These are phyloP conservation scores for Alauda arvensis DNA, from an alignment of 2,797 vertebrate species.

Conservation along the genomic window DNA sequence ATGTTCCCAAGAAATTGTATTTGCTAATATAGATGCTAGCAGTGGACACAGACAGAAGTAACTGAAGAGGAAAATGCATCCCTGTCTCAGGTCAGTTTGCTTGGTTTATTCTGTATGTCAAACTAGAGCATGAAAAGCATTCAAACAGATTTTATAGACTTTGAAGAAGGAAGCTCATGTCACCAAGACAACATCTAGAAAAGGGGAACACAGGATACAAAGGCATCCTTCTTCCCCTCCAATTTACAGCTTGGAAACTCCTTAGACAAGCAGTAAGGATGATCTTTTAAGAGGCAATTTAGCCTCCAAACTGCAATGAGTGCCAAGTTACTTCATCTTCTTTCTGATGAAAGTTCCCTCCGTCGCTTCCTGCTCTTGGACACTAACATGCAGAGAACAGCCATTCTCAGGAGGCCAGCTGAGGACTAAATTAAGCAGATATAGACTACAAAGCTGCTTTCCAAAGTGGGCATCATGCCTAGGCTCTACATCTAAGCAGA, in stretches of 20 bases:
- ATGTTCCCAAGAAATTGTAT: constrained; percentile 1
- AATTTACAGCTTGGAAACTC: constrained; percentile 21
- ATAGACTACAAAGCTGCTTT: constrained; percentile 49
- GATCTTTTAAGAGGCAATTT: constrained; percentile 32
- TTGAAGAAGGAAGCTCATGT: constrained; percentile 14
- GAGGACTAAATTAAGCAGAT: constrained; percentile 53
- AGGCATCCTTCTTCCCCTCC: constrained; percentile 14
- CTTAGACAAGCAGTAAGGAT: constrained; percentile 19
- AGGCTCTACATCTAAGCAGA: constrained; percentile 34
- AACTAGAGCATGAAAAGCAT: constrained; percentile 8
- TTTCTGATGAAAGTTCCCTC: constrained; percentile 34
- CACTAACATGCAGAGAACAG: background rate
- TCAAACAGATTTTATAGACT: constrained; percentile 18
- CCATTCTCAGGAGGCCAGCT: constrained; percentile 37
- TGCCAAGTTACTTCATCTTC: constrained; percentile 40
- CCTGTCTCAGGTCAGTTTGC: background rate
- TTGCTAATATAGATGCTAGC: constrained; percentile 21
- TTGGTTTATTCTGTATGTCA: constrained; percentile 13
- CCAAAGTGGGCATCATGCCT: constrained; percentile 50
- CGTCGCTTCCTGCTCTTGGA: constrained; percentile 30
- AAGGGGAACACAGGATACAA: background rate
- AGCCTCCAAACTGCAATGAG: background rate
- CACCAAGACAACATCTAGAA: constrained; percentile 41
- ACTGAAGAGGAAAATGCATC: constrained; percentile 18
- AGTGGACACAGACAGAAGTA: background rate